A percentile compares a stretch with the other conserved stretches of the same genome.
These are phyloP conservation scores for Adelphocoris suturalis DNA, from an alignment of 2,888 invertebrate genomes.

Conservation along the genomic window DNA sequence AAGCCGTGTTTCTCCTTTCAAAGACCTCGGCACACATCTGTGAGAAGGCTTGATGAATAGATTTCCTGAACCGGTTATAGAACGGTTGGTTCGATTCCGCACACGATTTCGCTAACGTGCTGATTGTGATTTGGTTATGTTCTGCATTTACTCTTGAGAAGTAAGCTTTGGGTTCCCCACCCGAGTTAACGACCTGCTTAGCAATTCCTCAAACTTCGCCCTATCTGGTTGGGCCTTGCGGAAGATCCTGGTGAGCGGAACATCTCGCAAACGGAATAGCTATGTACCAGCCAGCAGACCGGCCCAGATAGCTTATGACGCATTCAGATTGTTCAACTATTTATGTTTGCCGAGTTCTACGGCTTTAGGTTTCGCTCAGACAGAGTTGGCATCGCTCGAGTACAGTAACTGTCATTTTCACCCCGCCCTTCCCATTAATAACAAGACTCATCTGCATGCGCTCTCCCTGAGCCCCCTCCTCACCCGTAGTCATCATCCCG, in stretches of 20 bases:
- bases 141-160: not conserved
- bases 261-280: constrained; percentile 57
- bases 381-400: constrained; percentile 67
- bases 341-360: constrained; percentile 40
- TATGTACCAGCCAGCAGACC: not conserved
- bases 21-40: constrained; percentile 2
- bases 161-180: constrained; percentile 22
- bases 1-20: constrained; percentile 35
- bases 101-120: constrained; percentile 47
- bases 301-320: constrained; percentile 11
- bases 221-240: not conserved
- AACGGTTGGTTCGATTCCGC: constrained; percentile 45
- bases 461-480: constrained; percentile 37
- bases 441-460: constrained; percentile 67
- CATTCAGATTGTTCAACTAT: constrained; percentile 55
- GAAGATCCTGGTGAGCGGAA: constrained; percentile 38
- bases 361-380: constrained; percentile 30
- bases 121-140: constrained; percentile 52
- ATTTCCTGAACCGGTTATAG: constrained; percentile 51
- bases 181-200: constrained; percentile 40
- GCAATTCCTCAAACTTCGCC: constrained; percentile 41
- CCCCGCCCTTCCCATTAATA: constrained; percentile 66
- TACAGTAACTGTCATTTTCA: constrained; percentile 65
- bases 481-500: not conserved
- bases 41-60: constrained; percentile 28